Conservation (phyloP, 2,797 vertebrate species). For the Serranus cabrilla region DNA sequence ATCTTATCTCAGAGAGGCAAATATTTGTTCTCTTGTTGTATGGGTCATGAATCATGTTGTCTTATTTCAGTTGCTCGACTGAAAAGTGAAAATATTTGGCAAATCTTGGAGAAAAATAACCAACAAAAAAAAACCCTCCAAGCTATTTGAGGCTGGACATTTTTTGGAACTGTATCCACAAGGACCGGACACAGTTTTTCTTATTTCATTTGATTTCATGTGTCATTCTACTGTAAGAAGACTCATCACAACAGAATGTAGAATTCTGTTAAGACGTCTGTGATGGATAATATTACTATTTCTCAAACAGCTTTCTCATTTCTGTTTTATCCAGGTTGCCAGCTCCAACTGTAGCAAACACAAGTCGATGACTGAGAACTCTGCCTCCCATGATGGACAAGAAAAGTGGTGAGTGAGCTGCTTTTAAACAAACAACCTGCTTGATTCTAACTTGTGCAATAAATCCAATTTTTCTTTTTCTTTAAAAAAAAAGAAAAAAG, state of each 20-base stretch:
- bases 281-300: constrained; percentile 32
- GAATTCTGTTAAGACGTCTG: constrained; percentile 8
- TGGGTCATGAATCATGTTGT: background rate
- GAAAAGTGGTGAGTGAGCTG: constrained; percentile 85
- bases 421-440: constrained; percentile 32
- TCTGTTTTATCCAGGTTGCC: constrained; percentile 74
- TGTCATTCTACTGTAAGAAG: constrained; percentile 10
- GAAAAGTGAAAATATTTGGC: background rate
- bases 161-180: constrained; percentile 1
- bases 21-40: constrained; percentile 11
- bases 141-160: background rate
- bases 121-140: constrained; percentile 1
- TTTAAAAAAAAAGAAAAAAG: background rate
- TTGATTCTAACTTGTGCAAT: constrained; percentile 9
- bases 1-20: constrained; percentile 17
- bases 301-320: constrained; percentile 39
- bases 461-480: constrained; percentile 5
- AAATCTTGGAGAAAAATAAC: background rate
- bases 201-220: constrained; percentile 18
- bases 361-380: constrained; percentile 85
- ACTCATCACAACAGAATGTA: background rate
- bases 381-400: constrained; percentile 88
- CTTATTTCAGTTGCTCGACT: background rate
- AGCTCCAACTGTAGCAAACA: constrained; percentile 73
- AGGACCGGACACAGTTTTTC: background rate